phyloP scores from a whole-genome alignment of 2,888 invertebrate species.

The Malachius bipustulatus region DNA sequence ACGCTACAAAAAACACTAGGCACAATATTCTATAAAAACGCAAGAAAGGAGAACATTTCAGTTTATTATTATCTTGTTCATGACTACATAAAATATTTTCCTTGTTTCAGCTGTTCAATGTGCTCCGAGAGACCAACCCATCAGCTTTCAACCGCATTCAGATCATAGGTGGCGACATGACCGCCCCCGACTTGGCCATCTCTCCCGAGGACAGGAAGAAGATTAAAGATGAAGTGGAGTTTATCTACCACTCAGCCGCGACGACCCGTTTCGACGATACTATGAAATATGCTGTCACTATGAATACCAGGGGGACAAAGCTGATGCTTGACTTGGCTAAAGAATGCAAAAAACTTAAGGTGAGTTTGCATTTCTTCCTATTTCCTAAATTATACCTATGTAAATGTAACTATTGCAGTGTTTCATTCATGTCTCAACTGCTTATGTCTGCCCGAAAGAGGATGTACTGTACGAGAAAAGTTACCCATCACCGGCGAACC shows the following conservation, averaged over 20 bases:
- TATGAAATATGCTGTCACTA: constrained; percentile 47
- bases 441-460: constrained; percentile 82
- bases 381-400: not conserved
- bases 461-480: constrained; percentile 62
- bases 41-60: too few species aligned
- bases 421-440: constrained; percentile 80
- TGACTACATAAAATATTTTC: constrained; percentile 7
- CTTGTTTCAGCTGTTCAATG: constrained; percentile 60
- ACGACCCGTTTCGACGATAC: constrained; percentile 59
- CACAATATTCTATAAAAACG: too few species aligned
- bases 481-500: constrained; percentile 49
- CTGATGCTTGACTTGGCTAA: constrained; percentile 28
- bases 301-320: constrained; percentile 45
- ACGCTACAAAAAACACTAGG: too few species aligned
- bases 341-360: constrained; percentile 31
- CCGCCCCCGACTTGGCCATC: constrained; percentile 37
- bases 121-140: constrained; percentile 46
- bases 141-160: constrained; percentile 44
- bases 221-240: constrained; percentile 42
- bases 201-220: constrained; percentile 35
- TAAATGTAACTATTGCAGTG: constrained; percentile 18
- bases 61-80: too few species aligned
- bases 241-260: constrained; percentile 63
- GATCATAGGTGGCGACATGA: constrained; percentile 42
- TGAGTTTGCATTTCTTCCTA: constrained; percentile 29